Base-by-base conservation (phyloP, 2,113 vertebrate genomes). In the Eretmochelys imbricata region DNA sequence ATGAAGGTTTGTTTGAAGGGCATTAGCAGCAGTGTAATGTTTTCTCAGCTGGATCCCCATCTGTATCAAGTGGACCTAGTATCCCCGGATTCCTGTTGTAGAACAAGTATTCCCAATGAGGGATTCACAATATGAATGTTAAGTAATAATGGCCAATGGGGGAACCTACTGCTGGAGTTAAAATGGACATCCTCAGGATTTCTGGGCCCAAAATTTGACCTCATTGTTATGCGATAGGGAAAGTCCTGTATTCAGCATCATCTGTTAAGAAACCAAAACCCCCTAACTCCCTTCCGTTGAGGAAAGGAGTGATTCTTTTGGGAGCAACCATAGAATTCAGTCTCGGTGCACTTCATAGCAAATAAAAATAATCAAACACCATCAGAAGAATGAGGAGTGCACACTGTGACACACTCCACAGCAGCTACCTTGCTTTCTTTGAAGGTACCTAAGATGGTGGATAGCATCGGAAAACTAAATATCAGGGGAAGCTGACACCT, bases 51-150 rank as follows among this genome's bases (percentile, higher is more conserved):
- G 57, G 82, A 69, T 48, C 50, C n/a, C 9, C 27, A 1, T 16
- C 11, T 3, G 4, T 17, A 59, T 80, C 85, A 9, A 0, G 10
- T 20, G 81, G 19, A 35, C 79, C 80, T 57, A 42, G 16, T 4
- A 7, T 10, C 17, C 84, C 51, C 35, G 1, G 7, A 9, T 79
- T 49, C 22, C 7, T 20, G 0, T 6, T 24, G 5, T 0, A 10
- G 78, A 87, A 38, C 38, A 51, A 49, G 13, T 16, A 42, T 88
- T 5, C 38, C 16, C 8, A 49, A 5, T 2, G 16, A 53, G 1
- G 17, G 4, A 3, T 42, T 87, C 13, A 57, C 89, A 10, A 0
- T 4, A 25, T 25, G 55, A 88, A 7, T 22, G 79, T 54, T 65
- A 13, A 16, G 48, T 75, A 69, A 87, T 83, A 51, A 2, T 35